A percentile compares a stretch with the other conserved stretches of the same genome.
Conservation (phyloP, 2,113 vertebrate genomes). For the Telmatochromis brichardi region DNA sequence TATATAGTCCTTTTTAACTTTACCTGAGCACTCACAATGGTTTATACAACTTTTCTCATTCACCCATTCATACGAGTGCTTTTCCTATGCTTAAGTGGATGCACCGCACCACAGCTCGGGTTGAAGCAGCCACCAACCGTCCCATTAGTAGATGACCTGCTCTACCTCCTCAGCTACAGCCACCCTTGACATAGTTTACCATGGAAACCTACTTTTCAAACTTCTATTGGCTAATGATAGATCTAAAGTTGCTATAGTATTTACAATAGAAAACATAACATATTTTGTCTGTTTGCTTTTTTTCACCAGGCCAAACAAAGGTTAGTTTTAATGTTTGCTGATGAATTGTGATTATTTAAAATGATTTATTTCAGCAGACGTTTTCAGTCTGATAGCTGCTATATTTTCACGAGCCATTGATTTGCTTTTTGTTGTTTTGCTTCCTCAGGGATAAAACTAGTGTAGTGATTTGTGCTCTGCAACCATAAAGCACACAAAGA, state of each 20-base stretch:
- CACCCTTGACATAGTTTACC: background rate
- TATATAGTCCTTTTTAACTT: background rate
- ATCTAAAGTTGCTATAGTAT: background rate
- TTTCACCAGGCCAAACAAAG: background rate
- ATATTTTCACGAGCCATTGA: slow-evolving; percentile 29
- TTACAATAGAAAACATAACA: background rate
- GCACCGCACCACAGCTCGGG: background rate
- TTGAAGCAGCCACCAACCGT: background rate
- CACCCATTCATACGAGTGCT: background rate
- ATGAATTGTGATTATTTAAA: slow-evolving; percentile 65
- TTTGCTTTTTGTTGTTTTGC: slow-evolving; percentile 25
- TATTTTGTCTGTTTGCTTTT: background rate
- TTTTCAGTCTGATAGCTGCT: slow-evolving; percentile 46
- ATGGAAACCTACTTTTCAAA: background rate
- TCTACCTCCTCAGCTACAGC: background rate
- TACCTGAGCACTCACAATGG: background rate
- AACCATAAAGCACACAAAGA: background rate
- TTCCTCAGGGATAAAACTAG: background rate
- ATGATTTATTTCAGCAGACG: slow-evolving; percentile 37
- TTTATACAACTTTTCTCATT: background rate
- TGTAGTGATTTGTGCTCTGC: slow-evolving; percentile 30
- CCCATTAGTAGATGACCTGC: background rate
- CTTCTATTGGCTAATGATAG: background rate
- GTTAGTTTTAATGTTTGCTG: slow-evolving; percentile 12
- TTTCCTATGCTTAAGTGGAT: background rate